phyloP scores from a whole-genome alignment of 1,140 invertebrate genomes.

The Lordiphosa stackelbergi region DNA sequence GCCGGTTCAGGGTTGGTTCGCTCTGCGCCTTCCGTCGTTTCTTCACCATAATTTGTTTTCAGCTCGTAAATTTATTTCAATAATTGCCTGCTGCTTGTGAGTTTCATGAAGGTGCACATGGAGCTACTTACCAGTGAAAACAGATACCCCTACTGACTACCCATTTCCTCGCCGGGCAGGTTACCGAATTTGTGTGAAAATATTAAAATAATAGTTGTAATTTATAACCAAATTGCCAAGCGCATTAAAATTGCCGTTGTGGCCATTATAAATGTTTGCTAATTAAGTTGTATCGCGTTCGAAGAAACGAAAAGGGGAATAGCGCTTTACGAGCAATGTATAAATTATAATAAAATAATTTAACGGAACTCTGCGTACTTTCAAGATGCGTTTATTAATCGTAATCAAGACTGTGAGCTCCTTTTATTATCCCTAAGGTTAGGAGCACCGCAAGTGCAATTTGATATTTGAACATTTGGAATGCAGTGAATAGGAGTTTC shows the following conservation, averaged over 20 bases:
- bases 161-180: slow-evolving; percentile 14
- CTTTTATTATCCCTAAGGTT: no score
- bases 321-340: no score
- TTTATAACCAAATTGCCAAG: slow-evolving; percentile 56
- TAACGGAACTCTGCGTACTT: no score
- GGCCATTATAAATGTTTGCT: slow-evolving; percentile 55
- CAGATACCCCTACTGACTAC: slow-evolving; percentile 32
- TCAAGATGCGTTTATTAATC: no score
- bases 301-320: background rate
- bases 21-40: slow-evolving; percentile 31
- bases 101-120: slow-evolving; percentile 44
- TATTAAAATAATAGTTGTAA: slow-evolving; percentile 61
- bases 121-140: slow-evolving; percentile 31
- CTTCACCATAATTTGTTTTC: slow-evolving; percentile 43
- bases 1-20: slow-evolving; percentile 12
- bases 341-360: no score
- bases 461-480: no score
- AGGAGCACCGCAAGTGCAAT: no score
- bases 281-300: slow-evolving; percentile 42
- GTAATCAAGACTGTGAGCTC: no score
- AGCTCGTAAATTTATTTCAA: slow-evolving; percentile 56
- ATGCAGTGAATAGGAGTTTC: no score
- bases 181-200: slow-evolving; percentile 51
- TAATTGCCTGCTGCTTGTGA: slow-evolving; percentile 45
- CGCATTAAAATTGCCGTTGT: slow-evolving; percentile 41